Base-by-base conservation (phyloP, 2,888 invertebrate species). In the Heliconius sara region DNA sequence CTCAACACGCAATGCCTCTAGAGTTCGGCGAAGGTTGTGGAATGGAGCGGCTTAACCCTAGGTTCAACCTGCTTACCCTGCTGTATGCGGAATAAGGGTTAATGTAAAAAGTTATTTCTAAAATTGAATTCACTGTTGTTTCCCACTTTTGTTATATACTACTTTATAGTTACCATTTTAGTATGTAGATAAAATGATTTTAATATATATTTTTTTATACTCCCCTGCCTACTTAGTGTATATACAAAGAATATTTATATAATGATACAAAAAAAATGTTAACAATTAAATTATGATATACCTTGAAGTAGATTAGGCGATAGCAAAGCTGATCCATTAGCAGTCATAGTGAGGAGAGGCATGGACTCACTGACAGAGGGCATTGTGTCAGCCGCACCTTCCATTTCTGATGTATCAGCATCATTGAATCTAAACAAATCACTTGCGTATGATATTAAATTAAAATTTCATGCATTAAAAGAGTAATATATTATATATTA, bases 351-450 rank as follows among this genome's bases (percentile, higher is more conserved):
- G 68, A 95, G 90, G 47, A 94, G 83, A 5, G 95, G 95, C 91
- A 94, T 88, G 0, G 93, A 93, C 83, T 95, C 95, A 84, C 93
- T 94, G 39, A 92, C 92, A 0, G 91, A 88, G 0, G 95, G 94
- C 92, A 92, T 91, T 0, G 94, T 90, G 84, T 94, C 93, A 0
- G 94, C 92, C 0, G 89, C 92, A 27, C 93, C 93, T 72, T 93
- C 95, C 90, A 94, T 91, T 84, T 95, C 94, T 0, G 95, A 95
- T 0, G 95, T 95, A 82, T 95, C 95, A 1, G 95, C 94, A 77
- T 93, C 94, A 27, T 91, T 91, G 82, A 93, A 93, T 83, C 95
- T 95, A 80, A 83, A 83, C 47, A 74, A 63, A 66, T 47, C 73
- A 60, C 60, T 34, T 34, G n/a, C 34, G 13, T 70, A 47, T 43